Evolutionary conservation across 2,797 vertebrate genomes (phyloP), one percentile per base, ranked within the genome.

Genomic region (Odontamblyopus lacepedii): DNA sequence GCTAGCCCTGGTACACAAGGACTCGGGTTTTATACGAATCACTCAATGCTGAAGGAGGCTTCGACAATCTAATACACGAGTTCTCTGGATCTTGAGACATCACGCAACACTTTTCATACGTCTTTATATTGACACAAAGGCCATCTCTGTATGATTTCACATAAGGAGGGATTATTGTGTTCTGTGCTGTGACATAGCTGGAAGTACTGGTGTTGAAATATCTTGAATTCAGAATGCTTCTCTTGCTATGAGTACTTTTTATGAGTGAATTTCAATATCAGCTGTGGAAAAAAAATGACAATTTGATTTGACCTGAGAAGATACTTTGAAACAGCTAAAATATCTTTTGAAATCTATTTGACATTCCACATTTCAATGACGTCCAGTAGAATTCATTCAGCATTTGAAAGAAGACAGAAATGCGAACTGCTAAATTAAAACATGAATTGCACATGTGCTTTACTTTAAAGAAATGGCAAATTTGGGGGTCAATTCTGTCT

Each of bases 1-100:
- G 26, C 63, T 60, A 67, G 69, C 74, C 0, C 4, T 41, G 67
- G 78, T 55, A 78, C 67, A 73, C 69, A 59, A 50, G 23, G 75
- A 79, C 69, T 63, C 60, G 30, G 41, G 59, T 8, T 12, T 84
- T 79, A 70, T 76, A 79, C 65, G 64, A 70, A 69, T 72, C 48
- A 64, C 73, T 67, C 74, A 87, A 79, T 85, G 48, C 16, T 19
- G 59, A 70, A 67, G 61, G 30, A 76, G 69, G 35, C 7, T 63
- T 53, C 29, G 76, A 71, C 78, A 71, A 48, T 48, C n/a, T 8
- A 48, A 29, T 41, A 35, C 26, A 29, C 29, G 41, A 29, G 6
- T 1, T 7, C 13, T 16, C 13, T 18, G 26, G 26, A 65, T 29
- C 32, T 66, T 7, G 56, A 69, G 73, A 63, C 64, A 74, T 67